phyloP scores from a whole-genome alignment of 2,113 vertebrate genomes.

The Melanostigma gelatinosum region DNA sequence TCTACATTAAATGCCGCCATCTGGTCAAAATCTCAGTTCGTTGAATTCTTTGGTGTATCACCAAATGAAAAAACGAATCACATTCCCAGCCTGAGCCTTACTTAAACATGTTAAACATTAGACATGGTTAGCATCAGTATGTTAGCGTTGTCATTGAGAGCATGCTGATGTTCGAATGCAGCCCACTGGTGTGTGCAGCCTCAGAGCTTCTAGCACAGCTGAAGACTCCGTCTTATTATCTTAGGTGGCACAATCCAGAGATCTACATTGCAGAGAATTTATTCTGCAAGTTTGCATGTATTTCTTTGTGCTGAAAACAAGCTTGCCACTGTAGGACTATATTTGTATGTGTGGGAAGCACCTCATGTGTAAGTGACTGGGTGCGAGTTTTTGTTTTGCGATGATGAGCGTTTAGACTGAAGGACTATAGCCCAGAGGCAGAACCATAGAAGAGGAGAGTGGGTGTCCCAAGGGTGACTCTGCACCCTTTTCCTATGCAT shows the following conservation, averaged over 20 bases:
- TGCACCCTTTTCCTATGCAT: conserved; percentile 38
- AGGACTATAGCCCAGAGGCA: conserved; percentile 35
- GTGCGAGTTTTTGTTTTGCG: conserved; percentile 26
- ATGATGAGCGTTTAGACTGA: conserved; percentile 31
- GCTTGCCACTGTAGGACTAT: background rate
- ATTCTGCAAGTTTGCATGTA: background rate
- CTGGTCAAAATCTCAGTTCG: background rate
- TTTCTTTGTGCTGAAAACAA: conserved; percentile 16
- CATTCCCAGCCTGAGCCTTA: background rate
- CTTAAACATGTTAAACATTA: background rate
- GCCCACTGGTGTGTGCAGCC: background rate
- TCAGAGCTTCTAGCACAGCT: background rate
- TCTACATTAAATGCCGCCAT: background rate
- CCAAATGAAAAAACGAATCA: background rate
- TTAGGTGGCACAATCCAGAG: background rate
- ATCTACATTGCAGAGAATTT: background rate
- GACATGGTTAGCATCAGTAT: background rate
- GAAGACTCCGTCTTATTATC: background rate
- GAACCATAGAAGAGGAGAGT: conserved; percentile 27
- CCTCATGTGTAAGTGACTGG: conserved; percentile 37
- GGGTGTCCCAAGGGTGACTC: conserved; percentile 58
- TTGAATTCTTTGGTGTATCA: background rate
- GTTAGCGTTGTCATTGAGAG: conserved; percentile 1
- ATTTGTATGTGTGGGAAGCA: conserved; percentile 50
- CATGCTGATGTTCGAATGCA: background rate